A percentile compares a stretch with the other conserved stretches of the same genome.
These are phyloP conservation scores for Hiodon alosoides DNA, from an alignment of 2,113 vertebrate species.

Conservation along the genomic window DNA sequence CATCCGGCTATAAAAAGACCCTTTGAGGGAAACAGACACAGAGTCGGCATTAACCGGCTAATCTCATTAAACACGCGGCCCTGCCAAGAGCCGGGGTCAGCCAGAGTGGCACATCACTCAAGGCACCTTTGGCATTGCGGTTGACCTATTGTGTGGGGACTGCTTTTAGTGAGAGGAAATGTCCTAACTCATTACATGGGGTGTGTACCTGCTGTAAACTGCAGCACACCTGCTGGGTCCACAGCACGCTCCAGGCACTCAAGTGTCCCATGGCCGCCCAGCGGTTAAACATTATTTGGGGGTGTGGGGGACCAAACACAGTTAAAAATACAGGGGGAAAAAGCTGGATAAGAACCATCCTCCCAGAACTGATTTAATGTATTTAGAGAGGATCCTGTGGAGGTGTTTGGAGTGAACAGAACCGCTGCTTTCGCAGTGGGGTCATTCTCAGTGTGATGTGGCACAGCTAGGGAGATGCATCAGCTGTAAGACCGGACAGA, in stretches of 20 bases:
- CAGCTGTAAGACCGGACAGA: neutral
- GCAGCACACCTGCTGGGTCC: conserved; percentile 26
- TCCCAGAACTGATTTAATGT: conserved; percentile 48
- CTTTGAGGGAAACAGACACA: conserved; percentile 65
- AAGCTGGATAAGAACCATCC: conserved; percentile 45
- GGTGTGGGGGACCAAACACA: neutral
- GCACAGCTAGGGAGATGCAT: conserved; percentile 34
- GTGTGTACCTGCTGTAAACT: conserved; percentile 34
- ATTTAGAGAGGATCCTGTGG: conserved; percentile 53
- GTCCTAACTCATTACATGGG: too few relatives aligned
- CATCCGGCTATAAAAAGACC: conserved; percentile 65
- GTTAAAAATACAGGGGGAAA: conserved; percentile 11
- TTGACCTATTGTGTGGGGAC: conserved; percentile 40
- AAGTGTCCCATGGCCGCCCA: conserved; percentile 3
- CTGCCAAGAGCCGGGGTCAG: conserved; percentile 67
- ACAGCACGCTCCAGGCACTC: conserved; percentile 20
- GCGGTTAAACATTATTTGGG: neutral
- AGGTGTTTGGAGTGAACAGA: conserved; percentile 45
- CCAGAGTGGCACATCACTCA: conserved; percentile 73
- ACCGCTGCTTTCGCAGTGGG: conserved; percentile 39
- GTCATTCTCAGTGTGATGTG: conserved; percentile 52
- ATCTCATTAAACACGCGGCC: conserved; percentile 69
- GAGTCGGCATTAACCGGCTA: conserved; percentile 68
- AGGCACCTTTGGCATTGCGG: conserved; percentile 60
- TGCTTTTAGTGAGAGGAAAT: conserved; percentile 32